Evolutionary conservation across 2,797 vertebrate genomes (phyloP).

Genomic region (Hozukius guyotensis): DNA sequence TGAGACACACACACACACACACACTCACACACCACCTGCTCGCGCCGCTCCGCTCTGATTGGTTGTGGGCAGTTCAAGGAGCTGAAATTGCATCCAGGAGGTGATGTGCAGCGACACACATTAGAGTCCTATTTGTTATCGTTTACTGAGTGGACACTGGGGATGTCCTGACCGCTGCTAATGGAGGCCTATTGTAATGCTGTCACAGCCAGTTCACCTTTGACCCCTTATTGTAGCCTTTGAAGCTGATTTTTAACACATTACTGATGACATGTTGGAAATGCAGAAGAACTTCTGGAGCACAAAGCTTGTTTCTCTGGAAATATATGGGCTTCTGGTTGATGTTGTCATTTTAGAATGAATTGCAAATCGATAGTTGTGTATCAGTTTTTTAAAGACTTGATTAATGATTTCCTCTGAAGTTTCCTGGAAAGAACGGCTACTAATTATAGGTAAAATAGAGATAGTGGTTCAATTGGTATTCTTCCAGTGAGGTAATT

Average conservation of each 20-base stretch:
- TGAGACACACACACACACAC: not conserved
- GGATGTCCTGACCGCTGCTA: not conserved
- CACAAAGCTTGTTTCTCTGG: not conserved
- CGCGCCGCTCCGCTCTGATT: slow-evolving; percentile 14
- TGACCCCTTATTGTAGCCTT: not conserved
- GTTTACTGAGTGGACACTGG: not conserved
- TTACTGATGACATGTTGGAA: not conserved
- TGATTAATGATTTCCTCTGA: not conserved
- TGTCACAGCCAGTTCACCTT: not conserved
- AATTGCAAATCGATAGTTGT: not conserved
- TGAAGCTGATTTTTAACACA: not conserved
- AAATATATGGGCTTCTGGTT: not conserved
- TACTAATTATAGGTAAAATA: not conserved
- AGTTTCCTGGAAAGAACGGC: not conserved
- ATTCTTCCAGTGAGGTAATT: not conserved
- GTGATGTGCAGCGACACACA: not conserved
- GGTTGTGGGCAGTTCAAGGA: not conserved
- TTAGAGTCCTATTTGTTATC: not conserved
- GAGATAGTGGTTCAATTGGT: not conserved
- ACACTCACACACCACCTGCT: not conserved
- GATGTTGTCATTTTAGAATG: not conserved
- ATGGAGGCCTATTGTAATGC: not conserved
- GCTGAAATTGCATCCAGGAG: slow-evolving; percentile 20
- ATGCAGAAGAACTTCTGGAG: not conserved
- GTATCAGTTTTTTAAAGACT: not conserved